Conservation (phyloP, 2,888 invertebrate genomes). For the Alloplasta piceator region DNA sequence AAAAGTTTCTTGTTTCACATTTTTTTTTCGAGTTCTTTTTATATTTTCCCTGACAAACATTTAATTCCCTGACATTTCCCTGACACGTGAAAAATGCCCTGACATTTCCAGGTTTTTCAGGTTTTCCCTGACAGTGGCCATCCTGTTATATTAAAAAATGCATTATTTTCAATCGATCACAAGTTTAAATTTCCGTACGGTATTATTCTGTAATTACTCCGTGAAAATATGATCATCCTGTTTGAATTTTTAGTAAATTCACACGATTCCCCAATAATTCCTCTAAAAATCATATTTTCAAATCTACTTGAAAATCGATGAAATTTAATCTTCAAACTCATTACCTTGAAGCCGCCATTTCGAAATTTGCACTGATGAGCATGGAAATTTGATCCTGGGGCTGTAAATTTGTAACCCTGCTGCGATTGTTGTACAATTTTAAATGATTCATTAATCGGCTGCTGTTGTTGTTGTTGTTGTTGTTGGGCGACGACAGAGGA, state of each 20-base stretch:
- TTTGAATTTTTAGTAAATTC: no score
- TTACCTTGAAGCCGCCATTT: slow-evolving; percentile 77
- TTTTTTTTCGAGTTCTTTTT: no score
- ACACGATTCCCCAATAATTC: no score
- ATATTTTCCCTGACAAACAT: no score
- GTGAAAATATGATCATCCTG: no score
- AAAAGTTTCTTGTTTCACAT: no score
- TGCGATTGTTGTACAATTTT: slow-evolving; percentile 76
- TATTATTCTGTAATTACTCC: neutral
- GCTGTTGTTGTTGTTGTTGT: slow-evolving; percentile 54
- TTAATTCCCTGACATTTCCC: no score
- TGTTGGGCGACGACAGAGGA: slow-evolving; percentile 69
- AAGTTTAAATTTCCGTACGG: neutral
- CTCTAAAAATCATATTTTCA: no score
- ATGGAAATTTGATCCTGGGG: slow-evolving; percentile 75
- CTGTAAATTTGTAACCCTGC: slow-evolving; percentile 79
- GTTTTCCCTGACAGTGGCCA: no score
- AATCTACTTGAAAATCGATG: no score
- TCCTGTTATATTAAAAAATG: slow-evolving; percentile 6
- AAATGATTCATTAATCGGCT: slow-evolving; percentile 74
- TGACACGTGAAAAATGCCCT: no score
- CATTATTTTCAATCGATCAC: slow-evolving; percentile 1
- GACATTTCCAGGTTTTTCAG: no score
- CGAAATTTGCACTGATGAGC: slow-evolving; percentile 79
- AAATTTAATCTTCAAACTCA: neutral